Percentiles rank a stretch among this genome's conserved stretches.
Conservation (phyloP, 2,888 invertebrate species). For the Ceraclea dissimilis region DNA sequence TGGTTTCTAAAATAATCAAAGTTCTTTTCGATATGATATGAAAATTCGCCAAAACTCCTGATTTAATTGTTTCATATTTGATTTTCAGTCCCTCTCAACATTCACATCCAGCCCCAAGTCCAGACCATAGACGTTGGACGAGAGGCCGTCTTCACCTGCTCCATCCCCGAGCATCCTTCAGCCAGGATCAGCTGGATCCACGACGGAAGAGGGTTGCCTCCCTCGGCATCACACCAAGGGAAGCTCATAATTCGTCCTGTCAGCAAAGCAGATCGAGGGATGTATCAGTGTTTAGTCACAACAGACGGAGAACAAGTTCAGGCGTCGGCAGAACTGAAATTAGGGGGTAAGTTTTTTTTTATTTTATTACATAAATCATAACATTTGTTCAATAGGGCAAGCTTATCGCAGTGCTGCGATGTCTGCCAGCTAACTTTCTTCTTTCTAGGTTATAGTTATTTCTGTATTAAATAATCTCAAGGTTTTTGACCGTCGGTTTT, state of each 20-base stretch:
- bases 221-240: conserved; percentile 36
- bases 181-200: conserved; percentile 74
- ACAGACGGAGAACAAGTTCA: conserved; percentile 81
- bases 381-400: too few relatives aligned
- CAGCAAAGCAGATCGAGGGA: conserved; percentile 76
- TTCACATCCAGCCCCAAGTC: conserved; percentile 70
- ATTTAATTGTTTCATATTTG: too few relatives aligned
- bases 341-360: conserved; percentile 59
- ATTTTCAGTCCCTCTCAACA: conserved; percentile 67
- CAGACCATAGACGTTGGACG: conserved; percentile 78
- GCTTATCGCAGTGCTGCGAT: too few relatives aligned
- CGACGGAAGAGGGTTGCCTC: conserved; percentile 58
- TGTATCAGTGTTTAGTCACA: conserved; percentile 86
- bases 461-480: too few relatives aligned
- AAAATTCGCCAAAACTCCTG: too few relatives aligned
- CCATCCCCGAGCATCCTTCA: conserved; percentile 79
- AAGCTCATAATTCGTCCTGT: conserved; percentile 57
- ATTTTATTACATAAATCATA: too few relatives aligned
- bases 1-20: too few relatives aligned
- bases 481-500: too few relatives aligned
- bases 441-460: too few relatives aligned
- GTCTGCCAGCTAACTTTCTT: too few relatives aligned
- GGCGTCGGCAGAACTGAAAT: conserved; percentile 69
- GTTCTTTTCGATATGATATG: too few relatives aligned
- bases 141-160: conserved; percentile 80